These are phyloP conservation scores for Glaucomys volans DNA, from an alignment of 2,113 vertebrate species.

Conservation along the genomic window DNA sequence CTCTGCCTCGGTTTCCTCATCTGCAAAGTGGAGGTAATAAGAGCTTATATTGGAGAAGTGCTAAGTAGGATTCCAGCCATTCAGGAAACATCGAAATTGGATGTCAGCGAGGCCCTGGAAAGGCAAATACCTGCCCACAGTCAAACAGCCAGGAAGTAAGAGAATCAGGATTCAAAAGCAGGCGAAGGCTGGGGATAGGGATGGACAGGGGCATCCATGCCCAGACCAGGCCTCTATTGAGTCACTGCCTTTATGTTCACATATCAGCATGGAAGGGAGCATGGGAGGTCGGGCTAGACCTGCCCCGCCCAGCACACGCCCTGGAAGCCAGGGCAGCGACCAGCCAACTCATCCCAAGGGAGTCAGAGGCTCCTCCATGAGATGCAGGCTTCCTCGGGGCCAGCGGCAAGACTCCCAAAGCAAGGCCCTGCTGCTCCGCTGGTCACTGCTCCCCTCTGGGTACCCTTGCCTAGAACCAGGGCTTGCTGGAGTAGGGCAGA, in stretches of 20 bases:
- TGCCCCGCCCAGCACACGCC: accelerated
- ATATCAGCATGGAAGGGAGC: accelerated
- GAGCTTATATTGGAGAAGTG: accelerated
- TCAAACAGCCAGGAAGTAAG: not conserved
- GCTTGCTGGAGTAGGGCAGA: not conserved
- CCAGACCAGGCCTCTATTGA: not conserved
- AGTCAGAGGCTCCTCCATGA: too few species aligned
- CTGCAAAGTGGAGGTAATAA: not conserved
- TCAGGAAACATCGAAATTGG: not conserved
- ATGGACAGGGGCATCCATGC: accelerated
- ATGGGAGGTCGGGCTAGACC: not conserved
- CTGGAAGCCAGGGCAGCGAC: not conserved
- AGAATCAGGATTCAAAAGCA: not conserved
- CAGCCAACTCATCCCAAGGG: too few species aligned
- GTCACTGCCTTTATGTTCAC: not conserved
- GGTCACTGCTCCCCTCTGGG: not conserved
- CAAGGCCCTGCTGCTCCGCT: accelerated
- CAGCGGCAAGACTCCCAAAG: not conserved
- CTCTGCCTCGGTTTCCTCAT: slow-evolving; percentile 21
- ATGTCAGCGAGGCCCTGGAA: not conserved
- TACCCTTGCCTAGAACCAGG: not conserved
- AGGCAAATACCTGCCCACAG: not conserved
- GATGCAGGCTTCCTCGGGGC: too few species aligned
- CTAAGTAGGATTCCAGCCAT: not conserved
- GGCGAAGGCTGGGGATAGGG: not conserved